A percentile compares a stretch with the other conserved stretches of the same genome.
phyloP scores from a whole-genome alignment of 1,140 invertebrate species.

The Brachionus manjavacas region DNA sequence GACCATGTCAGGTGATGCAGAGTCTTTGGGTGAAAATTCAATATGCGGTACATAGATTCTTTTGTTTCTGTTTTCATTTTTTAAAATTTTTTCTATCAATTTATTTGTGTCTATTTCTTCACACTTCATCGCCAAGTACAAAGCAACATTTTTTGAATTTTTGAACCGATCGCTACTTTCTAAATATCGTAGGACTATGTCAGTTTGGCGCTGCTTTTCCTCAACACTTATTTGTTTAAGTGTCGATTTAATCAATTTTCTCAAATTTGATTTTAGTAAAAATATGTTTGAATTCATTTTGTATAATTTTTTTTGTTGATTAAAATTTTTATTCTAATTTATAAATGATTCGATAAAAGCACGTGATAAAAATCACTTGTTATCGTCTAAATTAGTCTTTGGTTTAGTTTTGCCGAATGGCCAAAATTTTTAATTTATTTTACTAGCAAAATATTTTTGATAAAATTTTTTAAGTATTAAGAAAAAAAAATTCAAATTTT shows the following conservation, averaged over 20 bases:
- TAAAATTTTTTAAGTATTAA: too few relatives aligned
- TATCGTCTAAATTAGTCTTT: neutral
- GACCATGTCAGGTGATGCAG: constrained; percentile 22
- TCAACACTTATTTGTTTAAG: neutral
- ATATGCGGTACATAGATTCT: constrained; percentile 29
- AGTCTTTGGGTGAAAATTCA: neutral
- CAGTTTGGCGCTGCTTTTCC: constrained; percentile 10
- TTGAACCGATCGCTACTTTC: neutral
- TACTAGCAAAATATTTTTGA: too few relatives aligned
- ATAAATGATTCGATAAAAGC: neutral
- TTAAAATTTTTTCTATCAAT: constrained; percentile 16
- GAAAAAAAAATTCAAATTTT: too few relatives aligned
- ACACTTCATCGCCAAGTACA: constrained; percentile 35
- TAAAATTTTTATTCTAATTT: neutral
- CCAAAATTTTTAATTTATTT: neutral
- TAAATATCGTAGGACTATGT: constrained; percentile 17
- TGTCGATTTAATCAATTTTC: neutral
- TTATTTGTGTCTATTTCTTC: constrained; percentile 39
- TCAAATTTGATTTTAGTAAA: constrained; percentile 11
- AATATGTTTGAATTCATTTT: constrained; percentile 11
- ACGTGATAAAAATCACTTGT: neutral
- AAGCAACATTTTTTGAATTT: constrained; percentile 22
- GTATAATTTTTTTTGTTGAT: neutral
- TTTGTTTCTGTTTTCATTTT: neutral
- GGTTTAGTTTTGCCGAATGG: neutral